These are phyloP conservation scores for Ellobium chinense DNA, from an alignment of 2,888 invertebrate species.

Conservation along the genomic window DNA sequence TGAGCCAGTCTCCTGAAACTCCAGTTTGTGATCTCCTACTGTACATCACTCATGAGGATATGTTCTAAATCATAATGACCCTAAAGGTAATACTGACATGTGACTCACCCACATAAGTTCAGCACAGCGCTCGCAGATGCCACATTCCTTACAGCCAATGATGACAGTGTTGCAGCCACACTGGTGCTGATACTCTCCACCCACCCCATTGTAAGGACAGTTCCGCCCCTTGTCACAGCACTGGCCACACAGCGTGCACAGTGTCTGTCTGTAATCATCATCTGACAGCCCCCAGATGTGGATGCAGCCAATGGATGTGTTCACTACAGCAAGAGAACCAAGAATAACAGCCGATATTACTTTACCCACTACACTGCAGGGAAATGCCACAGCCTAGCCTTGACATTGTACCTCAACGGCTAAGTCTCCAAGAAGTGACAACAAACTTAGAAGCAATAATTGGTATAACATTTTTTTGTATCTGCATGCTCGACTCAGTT, in stretches of 20 bases:
- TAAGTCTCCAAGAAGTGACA: not conserved
- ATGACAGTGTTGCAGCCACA: constrained; percentile 61
- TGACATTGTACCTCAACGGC: not conserved
- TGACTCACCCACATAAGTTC: constrained; percentile 66
- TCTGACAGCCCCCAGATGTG: constrained; percentile 60
- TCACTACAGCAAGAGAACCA: constrained; percentile 58
- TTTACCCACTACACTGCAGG: not conserved
- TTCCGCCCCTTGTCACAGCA: constrained; percentile 63
- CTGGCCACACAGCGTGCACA: constrained; percentile 68
- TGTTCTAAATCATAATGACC: too few relatives aligned
- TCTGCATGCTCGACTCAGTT: not conserved
- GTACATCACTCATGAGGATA: too few relatives aligned
- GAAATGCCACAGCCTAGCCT: not conserved
- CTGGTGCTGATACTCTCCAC: constrained; percentile 58
- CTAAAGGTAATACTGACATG: too few relatives aligned
- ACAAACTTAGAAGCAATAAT: not conserved
- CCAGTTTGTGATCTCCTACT: too few relatives aligned
- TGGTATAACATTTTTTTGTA: not conserved
- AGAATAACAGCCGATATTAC: too few relatives aligned
- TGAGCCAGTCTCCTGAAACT: too few relatives aligned
- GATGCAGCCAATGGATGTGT: constrained; percentile 67
- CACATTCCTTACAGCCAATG: constrained; percentile 67
- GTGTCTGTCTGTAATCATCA: constrained; percentile 53
- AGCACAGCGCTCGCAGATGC: constrained; percentile 68
- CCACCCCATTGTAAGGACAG: constrained; percentile 65